These are phyloP conservation scores for Oxyruncus cristatus DNA, from an alignment of 2,113 vertebrate genomes.

Conservation along the genomic window DNA sequence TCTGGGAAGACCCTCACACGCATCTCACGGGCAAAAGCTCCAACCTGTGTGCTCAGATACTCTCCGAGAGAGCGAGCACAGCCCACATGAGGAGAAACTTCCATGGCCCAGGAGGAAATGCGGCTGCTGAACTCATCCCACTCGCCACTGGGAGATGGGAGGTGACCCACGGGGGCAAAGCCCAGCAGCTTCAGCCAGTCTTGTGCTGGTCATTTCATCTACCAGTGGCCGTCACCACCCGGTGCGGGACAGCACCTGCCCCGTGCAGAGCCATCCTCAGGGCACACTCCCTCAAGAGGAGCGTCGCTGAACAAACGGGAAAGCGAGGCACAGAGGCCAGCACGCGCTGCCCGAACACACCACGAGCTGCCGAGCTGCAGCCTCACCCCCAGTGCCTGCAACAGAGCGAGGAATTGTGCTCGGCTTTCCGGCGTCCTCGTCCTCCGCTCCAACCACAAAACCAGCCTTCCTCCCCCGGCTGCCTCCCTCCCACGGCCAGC, in stretches of 20 bases:
- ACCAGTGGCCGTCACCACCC: fast-evolving
- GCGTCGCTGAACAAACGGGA: neutral
- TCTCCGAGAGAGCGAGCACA: neutral
- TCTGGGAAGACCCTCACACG: neutral
- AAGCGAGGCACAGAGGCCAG: neutral
- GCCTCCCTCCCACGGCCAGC: conserved; percentile 38
- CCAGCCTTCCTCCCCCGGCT: conserved; percentile 30
- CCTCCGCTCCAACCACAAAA: conserved; percentile 19
- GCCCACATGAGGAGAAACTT: fast-evolving
- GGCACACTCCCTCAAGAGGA: neutral
- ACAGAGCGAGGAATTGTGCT: conserved; percentile 17
- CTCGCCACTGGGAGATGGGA: neutral
- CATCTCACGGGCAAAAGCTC: neutral
- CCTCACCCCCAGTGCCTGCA: neutral
- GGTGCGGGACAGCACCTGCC: too few relatives aligned
- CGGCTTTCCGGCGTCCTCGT: neutral
- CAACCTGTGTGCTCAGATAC: fast-evolving
- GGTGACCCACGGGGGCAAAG: neutral
- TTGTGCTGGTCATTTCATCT: neutral
- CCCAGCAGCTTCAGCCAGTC: neutral
- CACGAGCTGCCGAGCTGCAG: neutral
- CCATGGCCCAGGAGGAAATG: fast-evolving
- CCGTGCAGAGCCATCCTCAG: neutral
- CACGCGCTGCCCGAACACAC: fast-evolving
- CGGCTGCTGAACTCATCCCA: neutral